Evolutionary conservation across 2,797 vertebrate genomes (phyloP).

Genomic region (Gephyroberyx darwinii): DNA sequence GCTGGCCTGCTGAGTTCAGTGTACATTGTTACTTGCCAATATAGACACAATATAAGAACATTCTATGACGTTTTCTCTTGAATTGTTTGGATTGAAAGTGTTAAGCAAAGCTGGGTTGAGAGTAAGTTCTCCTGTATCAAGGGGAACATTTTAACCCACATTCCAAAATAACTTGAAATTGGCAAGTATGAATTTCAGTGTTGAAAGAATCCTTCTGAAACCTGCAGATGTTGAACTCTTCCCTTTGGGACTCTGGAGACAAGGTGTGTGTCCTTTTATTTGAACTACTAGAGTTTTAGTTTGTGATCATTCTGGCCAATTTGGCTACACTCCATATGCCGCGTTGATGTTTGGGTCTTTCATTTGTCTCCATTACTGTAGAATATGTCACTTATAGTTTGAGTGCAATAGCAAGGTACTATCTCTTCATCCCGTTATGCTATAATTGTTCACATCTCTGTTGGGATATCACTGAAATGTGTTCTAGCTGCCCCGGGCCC

Average conservation of each 20-base stretch:
- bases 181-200: too few species aligned
- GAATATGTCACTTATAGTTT: constrained; percentile 33
- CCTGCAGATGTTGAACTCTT: not conserved
- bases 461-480: not conserved
- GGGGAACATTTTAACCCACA: too few species aligned
- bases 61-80: too few species aligned
- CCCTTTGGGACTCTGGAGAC: not conserved
- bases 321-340: not conserved
- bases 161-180: too few species aligned
- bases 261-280: too few species aligned
- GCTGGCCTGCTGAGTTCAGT: too few species aligned
- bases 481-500: not conserved
- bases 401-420: constrained; percentile 63
- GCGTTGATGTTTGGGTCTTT: not conserved
- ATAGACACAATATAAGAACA: too few species aligned
- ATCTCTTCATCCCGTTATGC: constrained; percentile 20
- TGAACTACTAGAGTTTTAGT: not conserved
- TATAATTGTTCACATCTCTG: not conserved
- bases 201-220: not conserved
- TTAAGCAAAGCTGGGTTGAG: too few species aligned
- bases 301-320: not conserved
- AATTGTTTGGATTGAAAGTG: too few species aligned
- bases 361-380: constrained; percentile 2
- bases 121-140: too few species aligned
- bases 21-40: too few species aligned